Evolutionary conservation across 1,140 invertebrate species (phyloP).

Genomic region (Palaemon carinicauda): DNA sequence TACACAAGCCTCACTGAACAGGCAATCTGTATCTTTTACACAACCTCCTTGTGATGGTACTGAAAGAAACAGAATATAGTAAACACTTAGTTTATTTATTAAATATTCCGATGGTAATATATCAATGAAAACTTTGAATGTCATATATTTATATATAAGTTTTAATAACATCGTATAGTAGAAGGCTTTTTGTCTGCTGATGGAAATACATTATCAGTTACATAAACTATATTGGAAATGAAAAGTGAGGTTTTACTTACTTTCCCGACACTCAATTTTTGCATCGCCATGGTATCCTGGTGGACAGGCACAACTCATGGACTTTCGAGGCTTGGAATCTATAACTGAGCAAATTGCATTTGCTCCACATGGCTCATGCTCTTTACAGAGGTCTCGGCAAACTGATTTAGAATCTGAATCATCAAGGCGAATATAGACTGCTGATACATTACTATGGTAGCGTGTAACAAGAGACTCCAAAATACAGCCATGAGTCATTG

Average conservation of each 20-base stretch:
- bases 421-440: constrained; percentile 58
- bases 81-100: constrained; percentile 14
- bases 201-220: constrained; percentile 53
- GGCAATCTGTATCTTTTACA: constrained; percentile 73
- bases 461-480: constrained; percentile 34
- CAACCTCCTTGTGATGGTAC: constrained; percentile 77
- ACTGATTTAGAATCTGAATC: constrained; percentile 31
- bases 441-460: constrained; percentile 44
- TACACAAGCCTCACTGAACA: constrained; percentile 76
- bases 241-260: constrained; percentile 67
- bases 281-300: constrained; percentile 74
- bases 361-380: constrained; percentile 57
- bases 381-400: constrained; percentile 59
- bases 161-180: no score
- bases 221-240: no score
- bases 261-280: constrained; percentile 74
- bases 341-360: constrained; percentile 58
- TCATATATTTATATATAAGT: no score
- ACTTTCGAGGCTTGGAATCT: constrained; percentile 52
- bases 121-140: not conserved
- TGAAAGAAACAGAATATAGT: constrained; percentile 65
- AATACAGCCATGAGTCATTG: constrained; percentile 56
- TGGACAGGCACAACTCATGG: constrained; percentile 60
- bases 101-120: constrained; percentile 26
- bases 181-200: not conserved